These are phyloP conservation scores for Pharmacophagus antenor DNA, from an alignment of 2,888 invertebrate species.

Conservation along the genomic window DNA sequence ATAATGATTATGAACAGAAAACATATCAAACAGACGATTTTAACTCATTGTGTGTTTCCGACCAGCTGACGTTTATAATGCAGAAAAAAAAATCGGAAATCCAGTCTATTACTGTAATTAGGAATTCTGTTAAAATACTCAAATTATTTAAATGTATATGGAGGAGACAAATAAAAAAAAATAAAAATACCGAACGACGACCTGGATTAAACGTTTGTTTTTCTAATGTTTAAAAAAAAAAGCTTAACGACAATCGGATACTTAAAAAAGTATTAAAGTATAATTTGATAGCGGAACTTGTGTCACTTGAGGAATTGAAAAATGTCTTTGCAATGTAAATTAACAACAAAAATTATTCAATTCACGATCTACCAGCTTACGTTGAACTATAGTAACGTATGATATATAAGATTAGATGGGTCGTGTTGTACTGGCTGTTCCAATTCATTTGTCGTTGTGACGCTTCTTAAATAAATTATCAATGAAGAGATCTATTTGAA, in stretches of 20 bases:
- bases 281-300: conserved; percentile 47
- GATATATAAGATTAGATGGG: not conserved
- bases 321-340: conserved; percentile 27
- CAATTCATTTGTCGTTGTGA: conserved; percentile 8
- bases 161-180: no score
- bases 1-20: no score
- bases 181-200: not conserved
- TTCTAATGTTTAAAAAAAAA: not conserved
- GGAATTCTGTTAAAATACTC: no score
- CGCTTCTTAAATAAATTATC: conserved; percentile 19
- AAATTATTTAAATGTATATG: no score
- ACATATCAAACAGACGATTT: no score
- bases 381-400: not conserved
- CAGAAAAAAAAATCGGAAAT: no score
- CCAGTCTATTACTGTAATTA: no score
- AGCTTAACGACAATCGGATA: conserved; percentile 8
- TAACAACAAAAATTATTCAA: conserved; percentile 15
- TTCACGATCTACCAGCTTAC: not conserved
- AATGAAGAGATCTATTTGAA: conserved; percentile 10
- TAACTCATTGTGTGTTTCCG: no score
- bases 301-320: conserved; percentile 27
- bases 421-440: conserved; percentile 4
- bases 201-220: not conserved
- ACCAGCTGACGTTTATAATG: no score
- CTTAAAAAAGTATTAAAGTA: conserved; percentile 36